phyloP scores from a whole-genome alignment of 2,888 invertebrate genomes.

The Fissipunctia ypsillon region DNA sequence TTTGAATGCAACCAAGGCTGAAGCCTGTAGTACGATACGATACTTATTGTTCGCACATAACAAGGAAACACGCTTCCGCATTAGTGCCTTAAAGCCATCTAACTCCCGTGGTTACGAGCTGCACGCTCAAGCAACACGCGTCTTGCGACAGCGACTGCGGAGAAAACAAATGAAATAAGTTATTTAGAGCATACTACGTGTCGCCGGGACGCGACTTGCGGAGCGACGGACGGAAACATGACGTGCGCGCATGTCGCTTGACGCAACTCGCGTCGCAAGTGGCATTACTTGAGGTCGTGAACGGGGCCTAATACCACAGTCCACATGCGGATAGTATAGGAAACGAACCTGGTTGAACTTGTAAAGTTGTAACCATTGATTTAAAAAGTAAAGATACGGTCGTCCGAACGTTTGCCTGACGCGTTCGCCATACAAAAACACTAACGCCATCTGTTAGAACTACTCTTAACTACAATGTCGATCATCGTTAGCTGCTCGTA shows the following conservation, averaged over 20 bases:
- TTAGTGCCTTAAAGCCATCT: conserved; percentile 24
- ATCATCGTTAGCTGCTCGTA: no score
- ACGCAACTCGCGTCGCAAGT: not conserved
- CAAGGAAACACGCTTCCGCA: conserved; percentile 34
- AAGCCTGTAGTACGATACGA: not conserved
- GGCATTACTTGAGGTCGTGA: not conserved
- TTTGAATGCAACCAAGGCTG: conserved; percentile 25
- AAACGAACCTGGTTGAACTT: not conserved
- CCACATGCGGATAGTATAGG: not conserved
- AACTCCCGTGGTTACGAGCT: not conserved
- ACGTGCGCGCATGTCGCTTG: not conserved
- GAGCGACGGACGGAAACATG: not conserved
- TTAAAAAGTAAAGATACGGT: no score
- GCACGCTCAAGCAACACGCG: not conserved
- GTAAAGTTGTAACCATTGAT: no score
- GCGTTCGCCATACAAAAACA: no score
- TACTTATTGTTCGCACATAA: conserved; percentile 25
- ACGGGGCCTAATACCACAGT: not conserved
- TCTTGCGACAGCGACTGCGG: not conserved
- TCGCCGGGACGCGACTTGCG: not conserved
- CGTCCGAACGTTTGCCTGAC: no score
- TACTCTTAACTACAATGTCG: no score
- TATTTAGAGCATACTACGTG: not conserved
- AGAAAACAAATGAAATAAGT: not conserved
- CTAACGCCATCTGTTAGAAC: no score